Base-by-base conservation (phyloP, 2,888 invertebrate genomes). In the Muscina levida region DNA sequence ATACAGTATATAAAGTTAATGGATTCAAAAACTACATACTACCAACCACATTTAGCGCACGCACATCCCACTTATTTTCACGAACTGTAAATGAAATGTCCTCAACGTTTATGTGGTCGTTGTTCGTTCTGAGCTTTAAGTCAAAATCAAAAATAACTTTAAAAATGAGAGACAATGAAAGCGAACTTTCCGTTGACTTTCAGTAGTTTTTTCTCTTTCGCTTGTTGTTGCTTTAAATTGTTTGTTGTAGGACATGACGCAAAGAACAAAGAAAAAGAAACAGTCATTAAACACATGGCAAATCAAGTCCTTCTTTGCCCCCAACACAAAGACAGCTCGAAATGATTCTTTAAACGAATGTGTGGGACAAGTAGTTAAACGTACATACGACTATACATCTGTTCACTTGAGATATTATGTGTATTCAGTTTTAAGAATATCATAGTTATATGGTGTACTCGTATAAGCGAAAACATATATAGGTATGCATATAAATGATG, bases 101-200 rank as follows among this genome's bases (percentile, higher is more conserved):
- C n/a, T n/a, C n/a, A n/a, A n/a, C n/a, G n/a, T n/a, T n/a, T n/a
- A n/a, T n/a, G 31, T 8, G 31, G 31, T 8, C 4, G 31, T 31
- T 5, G 31, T 31, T 31, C 4, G 31, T 31, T 31, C 8, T 5
- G 8, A 31, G 31, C 8, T 31, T 8, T 31, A n/a, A 5, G 31
- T 31, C 5, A 46, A 31, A 37, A 57, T 15, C 0, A 37, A 31
- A 13, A 31, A 57, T 1, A 57, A 53, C 53, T n/a, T 11, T 17
- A 59, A 31, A 2, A 26, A 39, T 15, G 13, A 67, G 39, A 51
- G n/a, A 59, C 24, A 79, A 79, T 68, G 72, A 79, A 79, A 79
- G 72, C 72, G 72, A 79, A 79, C 75, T 72, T 78, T 71, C 59
- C 48, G 39, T 59, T 48, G 39, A 2, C 22, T 65, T 72, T 51